A percentile compares a stretch with the other conserved stretches of the same genome.
Evolutionary conservation across 2,888 invertebrate species (phyloP).

Genomic region (Eristalis tenax): DNA sequence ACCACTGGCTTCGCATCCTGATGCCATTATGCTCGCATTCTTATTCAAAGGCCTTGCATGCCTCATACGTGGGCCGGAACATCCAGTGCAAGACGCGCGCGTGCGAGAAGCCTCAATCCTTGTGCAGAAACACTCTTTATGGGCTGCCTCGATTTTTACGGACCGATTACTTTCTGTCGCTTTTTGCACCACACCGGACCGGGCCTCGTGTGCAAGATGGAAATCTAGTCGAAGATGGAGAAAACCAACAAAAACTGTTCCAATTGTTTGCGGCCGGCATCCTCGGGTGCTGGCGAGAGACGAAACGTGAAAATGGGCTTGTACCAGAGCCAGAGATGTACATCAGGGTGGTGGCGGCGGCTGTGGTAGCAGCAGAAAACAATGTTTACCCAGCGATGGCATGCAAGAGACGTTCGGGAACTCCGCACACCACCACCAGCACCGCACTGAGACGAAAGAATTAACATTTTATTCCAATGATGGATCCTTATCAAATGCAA

Average conservation of each 20-base stretch:
- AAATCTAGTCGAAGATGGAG: constrained; percentile 26
- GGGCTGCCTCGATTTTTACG: constrained; percentile 66
- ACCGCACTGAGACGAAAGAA: constrained; percentile 45
- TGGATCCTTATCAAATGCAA: constrained; percentile 71
- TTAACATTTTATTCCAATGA: constrained; percentile 72
- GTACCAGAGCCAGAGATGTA: constrained; percentile 44
- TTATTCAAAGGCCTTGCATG: constrained; percentile 26
- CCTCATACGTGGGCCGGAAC: constrained; percentile 47
- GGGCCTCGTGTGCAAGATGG: constrained; percentile 50
- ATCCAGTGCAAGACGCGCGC: constrained; percentile 33
- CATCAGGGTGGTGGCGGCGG: neutral
- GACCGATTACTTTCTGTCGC: constrained; percentile 54
- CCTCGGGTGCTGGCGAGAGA: constrained; percentile 45
- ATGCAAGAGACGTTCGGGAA: neutral
- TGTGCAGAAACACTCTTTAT: constrained; percentile 43
- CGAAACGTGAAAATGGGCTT: constrained; percentile 65
- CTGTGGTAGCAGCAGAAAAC: constrained; percentile 21
- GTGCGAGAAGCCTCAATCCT: constrained; percentile 48
- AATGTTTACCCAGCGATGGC: constrained; percentile 39
- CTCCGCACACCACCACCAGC: neutral
- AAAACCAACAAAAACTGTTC: constrained; percentile 26
- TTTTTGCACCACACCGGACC: constrained; percentile 20
- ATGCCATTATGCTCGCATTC: constrained; percentile 36
- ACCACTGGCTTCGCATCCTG: neutral
- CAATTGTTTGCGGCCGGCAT: constrained; percentile 58